Evolutionary conservation across 2,113 vertebrate genomes (phyloP).

Genomic region (Prietella phreatophila): DNA sequence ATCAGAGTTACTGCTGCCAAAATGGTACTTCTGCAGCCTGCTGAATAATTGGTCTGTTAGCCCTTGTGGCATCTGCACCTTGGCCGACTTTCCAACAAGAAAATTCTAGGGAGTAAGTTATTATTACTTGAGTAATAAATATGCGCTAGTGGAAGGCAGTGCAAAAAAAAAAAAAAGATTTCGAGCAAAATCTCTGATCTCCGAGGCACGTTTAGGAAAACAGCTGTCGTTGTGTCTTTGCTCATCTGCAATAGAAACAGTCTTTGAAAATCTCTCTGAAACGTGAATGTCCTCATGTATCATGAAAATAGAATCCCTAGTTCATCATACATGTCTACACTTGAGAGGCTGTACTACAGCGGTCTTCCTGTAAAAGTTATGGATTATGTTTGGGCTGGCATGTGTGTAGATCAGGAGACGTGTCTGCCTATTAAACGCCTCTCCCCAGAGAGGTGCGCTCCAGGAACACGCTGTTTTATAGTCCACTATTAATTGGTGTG

Average conservation of each 20-base stretch:
- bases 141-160: neutral
- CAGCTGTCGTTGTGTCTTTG: neutral
- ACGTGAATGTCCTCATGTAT: neutral
- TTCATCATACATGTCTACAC: neutral
- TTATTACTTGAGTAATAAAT: neutral
- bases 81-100: neutral
- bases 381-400: neutral
- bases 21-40: neutral
- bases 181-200: neutral
- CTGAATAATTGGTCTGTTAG: neutral
- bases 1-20: too few species aligned
- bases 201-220: neutral
- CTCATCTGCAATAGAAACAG: neutral
- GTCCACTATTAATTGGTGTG: slow-evolving; percentile 55
- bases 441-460: slow-evolving; percentile 11
- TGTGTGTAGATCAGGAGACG: neutral
- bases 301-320: neutral
- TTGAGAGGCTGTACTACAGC: neutral
- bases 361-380: neutral
- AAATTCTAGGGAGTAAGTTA: neutral
- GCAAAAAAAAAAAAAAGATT: neutral
- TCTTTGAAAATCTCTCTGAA: neutral
- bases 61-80: neutral
- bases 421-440: neutral
- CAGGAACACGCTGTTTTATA: neutral